These are phyloP conservation scores for Polyergus mexicanus DNA, from an alignment of 1,140 invertebrate genomes.

Conservation along the genomic window DNA sequence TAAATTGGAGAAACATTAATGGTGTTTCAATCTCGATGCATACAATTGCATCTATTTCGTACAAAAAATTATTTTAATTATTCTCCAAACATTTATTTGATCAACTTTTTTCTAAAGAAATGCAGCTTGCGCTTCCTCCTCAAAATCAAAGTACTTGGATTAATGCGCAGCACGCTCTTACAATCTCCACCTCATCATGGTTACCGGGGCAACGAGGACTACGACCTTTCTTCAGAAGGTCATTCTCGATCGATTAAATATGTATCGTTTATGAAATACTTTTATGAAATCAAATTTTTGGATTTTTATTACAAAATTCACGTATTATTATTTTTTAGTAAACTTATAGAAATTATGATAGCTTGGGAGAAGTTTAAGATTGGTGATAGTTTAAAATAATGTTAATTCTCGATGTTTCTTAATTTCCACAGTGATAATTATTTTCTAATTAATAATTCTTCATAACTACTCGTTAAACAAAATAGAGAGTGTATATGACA, in stretches of 20 bases:
- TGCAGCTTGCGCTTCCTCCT: neutral
- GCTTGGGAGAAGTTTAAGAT: neutral
- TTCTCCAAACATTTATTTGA: neutral
- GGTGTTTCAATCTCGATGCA: neutral
- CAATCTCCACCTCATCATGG: conserved; percentile 25
- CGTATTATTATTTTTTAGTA: neutral
- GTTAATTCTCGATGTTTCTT: neutral
- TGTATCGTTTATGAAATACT: neutral
- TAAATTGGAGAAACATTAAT: neutral
- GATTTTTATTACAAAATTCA: neutral
- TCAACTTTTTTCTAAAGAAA: neutral
- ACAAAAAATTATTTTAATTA: neutral
- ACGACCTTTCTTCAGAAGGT: conserved; percentile 34
- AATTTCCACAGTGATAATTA: neutral
- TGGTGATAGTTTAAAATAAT: neutral
- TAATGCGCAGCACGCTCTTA: conserved; percentile 18
- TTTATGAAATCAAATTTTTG: conserved; percentile 1
- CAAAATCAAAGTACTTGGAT: conserved; percentile 12
- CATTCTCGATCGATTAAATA: conserved; percentile 49
- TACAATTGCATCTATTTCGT: neutral
- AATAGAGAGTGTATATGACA: neutral
- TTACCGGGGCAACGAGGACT: conserved; percentile 53
- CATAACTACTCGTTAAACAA: neutral
- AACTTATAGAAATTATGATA: neutral
- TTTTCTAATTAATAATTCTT: neutral